These are phyloP conservation scores for Deroptyus accipitrinus DNA, from an alignment of 2,113 vertebrate genomes.

Conservation along the genomic window DNA sequence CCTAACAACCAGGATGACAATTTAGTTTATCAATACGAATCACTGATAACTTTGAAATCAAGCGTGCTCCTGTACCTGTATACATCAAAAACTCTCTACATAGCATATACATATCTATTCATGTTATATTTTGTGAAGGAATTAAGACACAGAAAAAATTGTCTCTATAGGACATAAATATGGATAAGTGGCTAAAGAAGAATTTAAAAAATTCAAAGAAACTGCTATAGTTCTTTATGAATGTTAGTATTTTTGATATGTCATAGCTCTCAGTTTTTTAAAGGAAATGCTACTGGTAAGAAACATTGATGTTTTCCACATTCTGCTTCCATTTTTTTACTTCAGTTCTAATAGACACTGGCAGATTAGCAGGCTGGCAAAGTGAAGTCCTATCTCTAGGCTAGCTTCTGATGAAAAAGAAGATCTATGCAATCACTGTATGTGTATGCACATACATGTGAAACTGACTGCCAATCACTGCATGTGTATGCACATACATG, in stretches of 20 bases:
- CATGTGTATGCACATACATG: neutral
- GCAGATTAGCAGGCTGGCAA: neutral
- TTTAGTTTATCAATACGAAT: neutral
- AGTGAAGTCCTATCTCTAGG: neutral
- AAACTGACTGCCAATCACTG: neutral
- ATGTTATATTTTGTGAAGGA: neutral
- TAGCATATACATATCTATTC: neutral
- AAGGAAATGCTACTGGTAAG: neutral
- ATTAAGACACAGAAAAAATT: neutral
- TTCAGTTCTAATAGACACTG: neutral
- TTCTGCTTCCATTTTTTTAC: neutral
- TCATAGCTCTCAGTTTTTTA: neutral
- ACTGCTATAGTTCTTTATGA: neutral
- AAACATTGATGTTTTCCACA: neutral
- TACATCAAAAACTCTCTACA: neutral
- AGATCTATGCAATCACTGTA: neutral
- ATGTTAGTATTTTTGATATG: neutral
- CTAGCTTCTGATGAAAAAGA: neutral
- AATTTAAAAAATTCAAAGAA: neutral
- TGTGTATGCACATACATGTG: neutral
- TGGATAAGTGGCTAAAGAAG: neutral
- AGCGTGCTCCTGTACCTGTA: neutral
- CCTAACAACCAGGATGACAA: slow-evolving; percentile 69
- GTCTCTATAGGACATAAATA: neutral
- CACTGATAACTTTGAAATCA: neutral